Evolutionary conservation across 2,797 vertebrate species (phyloP).

Genomic region (Setipinna tenuifilis): DNA sequence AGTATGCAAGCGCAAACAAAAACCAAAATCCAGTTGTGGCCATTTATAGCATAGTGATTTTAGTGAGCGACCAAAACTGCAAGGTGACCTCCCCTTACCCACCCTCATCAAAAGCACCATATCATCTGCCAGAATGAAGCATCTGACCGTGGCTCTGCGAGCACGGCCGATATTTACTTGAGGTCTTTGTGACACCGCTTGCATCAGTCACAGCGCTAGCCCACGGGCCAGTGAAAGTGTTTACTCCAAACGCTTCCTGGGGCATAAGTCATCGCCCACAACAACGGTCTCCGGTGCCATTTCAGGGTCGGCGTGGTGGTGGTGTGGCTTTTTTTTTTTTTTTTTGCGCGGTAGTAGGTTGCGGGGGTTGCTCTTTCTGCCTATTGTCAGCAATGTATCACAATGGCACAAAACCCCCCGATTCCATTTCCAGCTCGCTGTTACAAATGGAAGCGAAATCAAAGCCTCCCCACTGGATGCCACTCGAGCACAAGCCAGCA

Average conservation of each 20-base stretch:
- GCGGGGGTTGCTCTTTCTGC: slow-evolving; percentile 24
- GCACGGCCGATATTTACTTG: slow-evolving; percentile 13
- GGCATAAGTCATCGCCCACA: slow-evolving; percentile 25
- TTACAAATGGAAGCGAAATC: slow-evolving; percentile 21
- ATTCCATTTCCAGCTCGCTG: slow-evolving; percentile 12
- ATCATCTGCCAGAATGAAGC: background rate
- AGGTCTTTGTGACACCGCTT: slow-evolving; percentile 16
- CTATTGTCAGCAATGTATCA: slow-evolving; percentile 26
- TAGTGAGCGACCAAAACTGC: background rate
- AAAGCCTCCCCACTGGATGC: background rate
- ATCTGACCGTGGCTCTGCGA: background rate
- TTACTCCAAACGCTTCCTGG: slow-evolving; percentile 19
- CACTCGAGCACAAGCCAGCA: background rate
- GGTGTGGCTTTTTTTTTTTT: background rate
- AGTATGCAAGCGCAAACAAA: background rate
- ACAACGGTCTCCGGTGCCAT: slow-evolving; percentile 12
- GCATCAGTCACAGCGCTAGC: slow-evolving; percentile 17
- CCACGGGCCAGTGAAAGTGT: background rate
- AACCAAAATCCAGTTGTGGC: background rate
- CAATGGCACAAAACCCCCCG: slow-evolving; percentile 10
- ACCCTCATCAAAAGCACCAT: background rate
- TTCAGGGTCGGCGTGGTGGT: slow-evolving; percentile 7
- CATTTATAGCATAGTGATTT: background rate
- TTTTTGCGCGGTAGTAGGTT: background rate
- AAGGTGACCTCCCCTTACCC: slow-evolving; percentile 8